Evolutionary conservation across 2,113 vertebrate species (phyloP).

Genomic region (Arizona elegans): DNA sequence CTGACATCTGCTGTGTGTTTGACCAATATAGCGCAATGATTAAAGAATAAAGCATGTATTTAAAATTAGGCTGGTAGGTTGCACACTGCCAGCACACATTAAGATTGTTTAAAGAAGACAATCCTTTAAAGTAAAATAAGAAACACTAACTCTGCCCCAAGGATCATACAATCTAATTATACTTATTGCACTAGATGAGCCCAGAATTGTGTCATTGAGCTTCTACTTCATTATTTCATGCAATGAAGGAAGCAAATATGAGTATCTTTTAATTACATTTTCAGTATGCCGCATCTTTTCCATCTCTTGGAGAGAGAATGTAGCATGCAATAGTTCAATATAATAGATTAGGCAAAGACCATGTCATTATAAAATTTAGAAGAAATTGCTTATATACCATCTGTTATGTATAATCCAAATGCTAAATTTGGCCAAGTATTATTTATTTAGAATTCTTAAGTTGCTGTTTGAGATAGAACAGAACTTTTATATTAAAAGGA

Average conservation of each 20-base stretch:
- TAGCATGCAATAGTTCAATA: neutral
- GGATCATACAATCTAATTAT: neutral
- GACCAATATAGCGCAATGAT: slow-evolving; percentile 30
- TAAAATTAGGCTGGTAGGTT: neutral
- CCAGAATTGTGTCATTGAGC: neutral
- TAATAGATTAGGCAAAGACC: neutral
- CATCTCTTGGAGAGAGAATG: neutral
- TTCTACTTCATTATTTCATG: neutral
- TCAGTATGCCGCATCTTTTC: neutral
- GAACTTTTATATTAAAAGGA: neutral
- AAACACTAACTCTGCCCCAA: slow-evolving; percentile 2
- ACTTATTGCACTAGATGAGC: neutral
- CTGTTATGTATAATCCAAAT: neutral
- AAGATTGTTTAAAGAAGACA: neutral
- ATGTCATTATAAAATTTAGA: neutral
- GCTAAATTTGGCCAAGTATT: slow-evolving; percentile 20
- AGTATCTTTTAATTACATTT: neutral
- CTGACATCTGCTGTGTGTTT: slow-evolving; percentile 69
- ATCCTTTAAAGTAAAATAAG: neutral
- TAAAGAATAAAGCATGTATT: neutral
- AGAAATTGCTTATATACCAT: neutral
- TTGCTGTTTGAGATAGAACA: neutral
- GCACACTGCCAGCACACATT: neutral
- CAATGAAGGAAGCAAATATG: neutral
- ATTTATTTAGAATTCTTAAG: neutral